Conservation (phyloP, 1,140 invertebrate species). For the Schlechtendalia chinensis region DNA sequence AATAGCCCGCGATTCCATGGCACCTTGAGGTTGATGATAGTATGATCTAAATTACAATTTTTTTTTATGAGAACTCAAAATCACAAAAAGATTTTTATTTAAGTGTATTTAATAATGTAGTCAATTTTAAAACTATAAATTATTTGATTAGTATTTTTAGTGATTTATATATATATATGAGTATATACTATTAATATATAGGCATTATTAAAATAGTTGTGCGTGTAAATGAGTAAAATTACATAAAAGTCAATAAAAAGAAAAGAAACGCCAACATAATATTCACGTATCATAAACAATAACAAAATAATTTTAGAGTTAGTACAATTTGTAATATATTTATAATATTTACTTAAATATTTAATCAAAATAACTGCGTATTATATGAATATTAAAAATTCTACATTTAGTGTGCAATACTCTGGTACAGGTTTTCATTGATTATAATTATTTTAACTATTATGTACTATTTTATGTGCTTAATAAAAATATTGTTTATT, state of each 20-base stretch:
- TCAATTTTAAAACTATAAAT: neutral
- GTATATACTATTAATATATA: neutral
- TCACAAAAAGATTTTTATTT: too few relatives aligned
- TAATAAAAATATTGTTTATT: too few relatives aligned
- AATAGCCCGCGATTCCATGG: conserved; percentile 71
- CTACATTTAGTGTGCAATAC: neutral
- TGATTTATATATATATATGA: neutral
- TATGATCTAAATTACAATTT: neutral
- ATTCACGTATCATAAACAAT: neutral
- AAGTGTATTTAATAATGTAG: too few relatives aligned
- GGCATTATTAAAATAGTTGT: conserved; percentile 21
- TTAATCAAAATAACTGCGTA: neutral
- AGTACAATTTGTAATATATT: neutral
- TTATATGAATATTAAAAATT: neutral
- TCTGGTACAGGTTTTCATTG: neutral
- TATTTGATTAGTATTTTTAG: conserved; percentile 24
- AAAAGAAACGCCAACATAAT: neutral
- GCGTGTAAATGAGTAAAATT: conserved; percentile 14
- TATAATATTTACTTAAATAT: neutral
- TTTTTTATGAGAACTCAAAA: too few relatives aligned
- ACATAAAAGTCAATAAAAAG: neutral
- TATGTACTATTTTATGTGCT: too few relatives aligned
- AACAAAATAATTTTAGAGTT: neutral
- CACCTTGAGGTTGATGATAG: conserved; percentile 56
- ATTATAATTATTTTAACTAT: neutral